Base-by-base conservation (phyloP, 1,140 invertebrate species). In the Macrobrachium nipponense region DNA sequence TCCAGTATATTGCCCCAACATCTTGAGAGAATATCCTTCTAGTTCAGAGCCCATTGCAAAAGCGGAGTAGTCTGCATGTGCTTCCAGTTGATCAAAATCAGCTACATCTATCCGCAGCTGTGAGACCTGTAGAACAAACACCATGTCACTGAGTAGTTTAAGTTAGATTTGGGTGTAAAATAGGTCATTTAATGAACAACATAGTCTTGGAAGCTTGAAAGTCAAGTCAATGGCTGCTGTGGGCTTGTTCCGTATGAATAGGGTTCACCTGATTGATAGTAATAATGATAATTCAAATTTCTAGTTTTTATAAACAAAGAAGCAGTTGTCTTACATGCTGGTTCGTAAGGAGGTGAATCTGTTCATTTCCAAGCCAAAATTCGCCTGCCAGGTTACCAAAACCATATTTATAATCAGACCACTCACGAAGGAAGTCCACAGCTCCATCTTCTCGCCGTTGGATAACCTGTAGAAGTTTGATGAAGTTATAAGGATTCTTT, bases 391-490 rank as follows among this genome's bases (percentile, higher is more conserved):
- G 88, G 87, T 94, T 94, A 36, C 94, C 94, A 88, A 94, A 94
- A n/a, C 94, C 94, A 80, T 93, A 90, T 84, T 93, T 93, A 89
- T 95, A 95, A 61, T 95, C 94, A 92, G 93, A 83, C 92, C 94
- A 95, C 68, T 91, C 91, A 82, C 93, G 92, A 85, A 92, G 93
- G 89, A 95, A 95, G 87, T 94, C 93, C 87, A 94, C 92, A 7
- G 93, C 91, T 0, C 94, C 94, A 81, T 94, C 92, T 80, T 91
- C 93, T 61, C 94, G 92, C 82, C 93, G 94, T 90, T 94, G 93
- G 77, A 95, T 91, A 12, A 93, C 90, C 91, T 91, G 77, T 64
- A 79, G 80, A 86, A 75, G 68, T 18, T 27, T 72, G 36, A 15
- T 73, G 23, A 14, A 15, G 58, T 27, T 20, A 64, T 11, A 5